Evolutionary conservation across 1,140 invertebrate species (phyloP), one percentile per base, ranked within the genome.

Genomic region (Bombus sibiricus): DNA sequence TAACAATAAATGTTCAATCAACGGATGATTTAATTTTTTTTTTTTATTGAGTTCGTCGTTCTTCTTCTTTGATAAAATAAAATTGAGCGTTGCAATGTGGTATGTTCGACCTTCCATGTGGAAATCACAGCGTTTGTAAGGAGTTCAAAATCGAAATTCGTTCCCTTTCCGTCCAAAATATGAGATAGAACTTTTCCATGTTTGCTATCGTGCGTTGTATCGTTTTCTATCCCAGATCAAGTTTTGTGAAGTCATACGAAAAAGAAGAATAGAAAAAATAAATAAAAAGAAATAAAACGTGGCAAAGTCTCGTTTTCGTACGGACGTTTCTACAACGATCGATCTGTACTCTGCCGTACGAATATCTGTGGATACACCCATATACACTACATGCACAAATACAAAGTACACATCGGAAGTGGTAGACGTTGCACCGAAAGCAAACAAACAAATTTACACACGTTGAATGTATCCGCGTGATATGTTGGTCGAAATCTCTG

Each of bases 1-100:
- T 91, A 88, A 68, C 43, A 90, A 91, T 91, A 91, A 91, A 91
- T 91, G 89, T 91, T 91, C 89, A 86, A 89, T 88, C 87, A 91
- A 90, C 81, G 90, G 84, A 88, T 90, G 82, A 82, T 90, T 89
- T 81, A 39, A 71, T 64, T 41, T 64, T 57, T 62, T 57, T 62
- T 79, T 66, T 82, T 76, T 81, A 18, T 39, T 69, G 25, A 57
- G 34, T 83, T 41, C 13, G 28, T 78, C 62, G 34, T 83, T 64
- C 81, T 39, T 85, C 78, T 25, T 34, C 22, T 2, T 83, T 62
- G 28, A 75, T 78, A 73, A 88, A 89, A 87, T 77, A 74, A 85
- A 80, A 89, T 87, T 73, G 66, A 80, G 13, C 25, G 43, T 82
- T 22, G 25, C 37, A 47, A 69, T 43, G 39, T 25, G 28, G n/a